Evolutionary conservation across 2,888 invertebrate species (phyloP).

Genomic region (Lasioglossum villosulum): DNA sequence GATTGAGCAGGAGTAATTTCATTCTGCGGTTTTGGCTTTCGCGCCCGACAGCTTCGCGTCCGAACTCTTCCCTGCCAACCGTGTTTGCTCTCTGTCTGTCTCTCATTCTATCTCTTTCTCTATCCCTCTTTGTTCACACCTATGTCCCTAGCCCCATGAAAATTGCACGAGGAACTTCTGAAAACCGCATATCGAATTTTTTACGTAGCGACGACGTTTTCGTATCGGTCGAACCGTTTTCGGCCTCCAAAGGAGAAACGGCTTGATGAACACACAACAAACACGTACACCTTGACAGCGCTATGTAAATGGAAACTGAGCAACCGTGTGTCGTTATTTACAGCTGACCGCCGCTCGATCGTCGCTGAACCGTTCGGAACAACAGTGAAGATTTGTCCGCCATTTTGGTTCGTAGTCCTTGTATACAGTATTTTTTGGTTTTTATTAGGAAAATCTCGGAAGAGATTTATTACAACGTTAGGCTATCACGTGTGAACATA

Average conservation of each 20-base stretch:
- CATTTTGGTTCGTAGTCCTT: background rate
- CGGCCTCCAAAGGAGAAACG: constrained; percentile 9
- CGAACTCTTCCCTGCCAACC: constrained; percentile 32
- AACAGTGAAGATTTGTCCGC: background rate
- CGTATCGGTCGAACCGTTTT: constrained; percentile 18
- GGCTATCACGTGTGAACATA: too few species aligned
- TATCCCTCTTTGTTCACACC: constrained; percentile 47
- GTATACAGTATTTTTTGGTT: too few species aligned
- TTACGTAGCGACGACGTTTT: constrained; percentile 59
- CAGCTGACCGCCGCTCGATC: constrained; percentile 15
- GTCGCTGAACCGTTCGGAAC: background rate
- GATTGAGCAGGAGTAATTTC: constrained; percentile 81
- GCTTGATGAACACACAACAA: constrained; percentile 15
- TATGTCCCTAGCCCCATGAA: constrained; percentile 53
- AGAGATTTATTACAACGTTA: too few species aligned
- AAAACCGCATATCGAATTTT: constrained; percentile 71
- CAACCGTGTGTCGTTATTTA: constrained; percentile 39
- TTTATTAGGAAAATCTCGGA: too few species aligned
- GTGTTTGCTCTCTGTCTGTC: constrained; percentile 22
- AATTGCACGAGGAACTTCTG: constrained; percentile 68
- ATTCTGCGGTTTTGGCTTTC: constrained; percentile 80
- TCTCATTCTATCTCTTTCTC: constrained; percentile 9
- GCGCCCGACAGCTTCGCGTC: constrained; percentile 70
- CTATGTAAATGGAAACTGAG: background rate
- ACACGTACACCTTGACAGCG: background rate